phyloP scores from a whole-genome alignment of 2,113 vertebrate genomes.

The Choloepus hoffmanni region DNA sequence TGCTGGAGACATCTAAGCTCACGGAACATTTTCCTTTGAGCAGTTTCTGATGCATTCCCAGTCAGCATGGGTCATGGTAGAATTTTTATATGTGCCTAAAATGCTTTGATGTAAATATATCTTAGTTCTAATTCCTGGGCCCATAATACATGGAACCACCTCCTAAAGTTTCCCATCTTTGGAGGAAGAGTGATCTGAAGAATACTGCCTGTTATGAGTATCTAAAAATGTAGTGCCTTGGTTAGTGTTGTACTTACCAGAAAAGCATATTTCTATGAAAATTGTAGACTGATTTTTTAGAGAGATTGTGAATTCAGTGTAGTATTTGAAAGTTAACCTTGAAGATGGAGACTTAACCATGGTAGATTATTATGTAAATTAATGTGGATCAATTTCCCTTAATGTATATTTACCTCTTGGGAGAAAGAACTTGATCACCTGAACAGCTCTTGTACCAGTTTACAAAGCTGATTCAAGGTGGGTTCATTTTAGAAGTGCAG shows the following conservation, averaged over 20 bases:
- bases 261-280: conserved; percentile 27
- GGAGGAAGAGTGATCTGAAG: not conserved
- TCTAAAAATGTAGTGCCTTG: not conserved
- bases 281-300: not conserved
- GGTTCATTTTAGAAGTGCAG: not conserved
- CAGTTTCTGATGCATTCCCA: not conserved
- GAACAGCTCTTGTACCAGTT: not conserved
- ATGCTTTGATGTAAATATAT: not conserved
- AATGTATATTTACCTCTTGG: not conserved
- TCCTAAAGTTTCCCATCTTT: not conserved
- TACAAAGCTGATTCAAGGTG: not conserved
- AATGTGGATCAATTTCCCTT: not conserved
- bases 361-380: not conserved
- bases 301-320: not conserved
- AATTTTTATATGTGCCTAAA: not conserved
- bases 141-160: not conserved
- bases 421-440: not conserved
- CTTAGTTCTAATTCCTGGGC: not conserved
- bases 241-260: not conserved
- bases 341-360: not conserved
- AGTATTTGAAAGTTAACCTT: conserved; percentile 40
- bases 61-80: not conserved
- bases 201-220: not conserved
- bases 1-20: not conserved
- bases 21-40: not conserved